Base-by-base conservation (phyloP, 2,888 invertebrate genomes). In the Lottia gigantea region DNA sequence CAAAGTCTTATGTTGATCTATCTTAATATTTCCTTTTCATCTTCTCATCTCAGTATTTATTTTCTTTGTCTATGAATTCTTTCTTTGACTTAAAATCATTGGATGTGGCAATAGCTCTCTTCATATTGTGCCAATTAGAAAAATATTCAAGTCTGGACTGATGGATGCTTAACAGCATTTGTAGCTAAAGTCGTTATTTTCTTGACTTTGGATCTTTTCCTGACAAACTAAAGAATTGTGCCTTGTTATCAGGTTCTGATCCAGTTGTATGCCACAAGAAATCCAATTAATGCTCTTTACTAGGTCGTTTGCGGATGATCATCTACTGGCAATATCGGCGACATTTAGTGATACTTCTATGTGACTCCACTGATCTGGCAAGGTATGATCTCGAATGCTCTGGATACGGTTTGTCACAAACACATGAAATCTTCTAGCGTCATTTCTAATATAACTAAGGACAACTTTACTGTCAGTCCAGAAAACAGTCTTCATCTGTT, bases 241-340 rank as follows among this genome's bases (percentile, higher is more conserved):
- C 55, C 14, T 12, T 55, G 23, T 19, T 23, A 19, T 55, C 12
- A 12, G 19, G 55, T 55, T 55, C 55, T 23, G 19, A 8, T 12
- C 8, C 11, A 19, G n/a, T 23, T 11, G n/a, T 55, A 3, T 23
- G 19, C n/a, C 23, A 55, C 2, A 55, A 23, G 23, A 55, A 55
- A 23, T 55, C 19, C 55, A 55, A 12, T 11, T 55, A 12, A 12
- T 23, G 23, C 55, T 23, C 11, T 55, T 55, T n/a, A 55, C 55
- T 19, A 55, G 15, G n/a, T 23, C 55, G 4, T 25, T 65, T 26
- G 66, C 23, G 11, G 64, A 45, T 19, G 26, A 40, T 1, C 75
- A 70, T 67, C 76, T 66, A 8, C 73, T 73, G 11, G 71, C 75
- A 26, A 65, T 46, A 25, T 45, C 65, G 0, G 45, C 65, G 7